phyloP scores from a whole-genome alignment of 2,113 vertebrate genomes.

The Hippolais icterina region DNA sequence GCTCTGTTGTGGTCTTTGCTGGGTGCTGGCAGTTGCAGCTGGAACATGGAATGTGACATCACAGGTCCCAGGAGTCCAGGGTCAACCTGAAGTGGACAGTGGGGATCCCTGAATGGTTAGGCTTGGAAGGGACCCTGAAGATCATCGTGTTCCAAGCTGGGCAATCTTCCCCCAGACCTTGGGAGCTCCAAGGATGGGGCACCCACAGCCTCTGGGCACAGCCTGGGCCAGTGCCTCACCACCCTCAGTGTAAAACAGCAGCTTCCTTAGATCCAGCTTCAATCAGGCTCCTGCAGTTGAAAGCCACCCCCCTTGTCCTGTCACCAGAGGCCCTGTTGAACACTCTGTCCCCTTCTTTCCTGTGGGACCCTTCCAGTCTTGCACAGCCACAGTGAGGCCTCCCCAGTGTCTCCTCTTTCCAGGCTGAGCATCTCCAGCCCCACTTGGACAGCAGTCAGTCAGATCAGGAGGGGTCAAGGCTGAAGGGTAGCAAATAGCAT shows the following conservation, averaged over 20 bases:
- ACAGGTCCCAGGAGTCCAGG: not conserved
- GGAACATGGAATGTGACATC: rapidly evolving
- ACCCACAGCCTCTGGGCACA: not conserved
- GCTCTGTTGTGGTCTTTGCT: too few relatives aligned
- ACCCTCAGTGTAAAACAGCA: not conserved
- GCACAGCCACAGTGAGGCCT: too few relatives aligned
- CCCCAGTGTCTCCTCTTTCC: too few relatives aligned
- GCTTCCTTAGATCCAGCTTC: not conserved
- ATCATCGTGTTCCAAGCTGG: not conserved
- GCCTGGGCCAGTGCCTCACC: not conserved
- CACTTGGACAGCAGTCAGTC: too few relatives aligned
- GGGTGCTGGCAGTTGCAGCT: rapidly evolving
- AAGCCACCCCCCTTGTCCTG: too few relatives aligned
- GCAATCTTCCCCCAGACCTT: not conserved
- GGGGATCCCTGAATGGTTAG: not conserved
- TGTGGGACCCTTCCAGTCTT: too few relatives aligned
- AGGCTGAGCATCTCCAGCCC: not conserved
- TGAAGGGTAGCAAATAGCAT: not conserved
- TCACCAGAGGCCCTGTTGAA: too few relatives aligned
- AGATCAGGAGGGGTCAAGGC: too few relatives aligned
- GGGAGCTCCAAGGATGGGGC: not conserved
- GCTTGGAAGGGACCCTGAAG: not conserved
- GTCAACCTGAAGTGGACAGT: rapidly evolving
- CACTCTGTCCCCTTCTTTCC: too few relatives aligned
- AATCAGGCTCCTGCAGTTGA: too few relatives aligned